Conservation (phyloP, 2,888 invertebrate genomes). For the Clepsis dumicolana region DNA sequence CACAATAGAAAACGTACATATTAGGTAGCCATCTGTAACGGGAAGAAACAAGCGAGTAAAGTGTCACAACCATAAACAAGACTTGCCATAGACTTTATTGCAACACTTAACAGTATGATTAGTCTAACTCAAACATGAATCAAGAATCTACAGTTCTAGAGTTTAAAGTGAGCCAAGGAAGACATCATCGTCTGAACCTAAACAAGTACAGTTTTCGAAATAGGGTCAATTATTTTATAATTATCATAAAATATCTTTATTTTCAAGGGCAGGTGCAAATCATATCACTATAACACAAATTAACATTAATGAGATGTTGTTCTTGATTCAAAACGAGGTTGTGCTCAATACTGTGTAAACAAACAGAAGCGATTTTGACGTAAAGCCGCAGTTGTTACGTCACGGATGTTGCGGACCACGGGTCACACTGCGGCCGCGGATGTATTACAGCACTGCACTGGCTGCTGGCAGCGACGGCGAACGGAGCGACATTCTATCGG, state of each 20-base stretch:
- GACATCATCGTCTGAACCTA: constrained; percentile 12
- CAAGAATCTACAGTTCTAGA: constrained; percentile 14
- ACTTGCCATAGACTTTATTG: too few species aligned
- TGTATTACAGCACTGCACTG: constrained; percentile 55
- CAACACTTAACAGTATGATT: too few species aligned
- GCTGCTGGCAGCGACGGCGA: constrained; percentile 55
- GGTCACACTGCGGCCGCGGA: constrained; percentile 55
- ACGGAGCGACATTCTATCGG: constrained; percentile 70
- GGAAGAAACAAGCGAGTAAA: too few species aligned
- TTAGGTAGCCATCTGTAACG: too few species aligned
- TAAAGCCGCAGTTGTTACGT: constrained; percentile 63
- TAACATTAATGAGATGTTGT: constrained; percentile 52
- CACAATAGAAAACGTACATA: too few species aligned
- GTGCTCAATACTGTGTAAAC: constrained; percentile 58
- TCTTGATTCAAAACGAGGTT: constrained; percentile 53
- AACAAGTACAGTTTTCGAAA: constrained; percentile 24
- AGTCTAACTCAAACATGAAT: constrained; percentile 20
- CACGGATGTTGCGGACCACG: constrained; percentile 60
- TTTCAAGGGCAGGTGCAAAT: constrained; percentile 38
- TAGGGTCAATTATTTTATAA: constrained; percentile 16
- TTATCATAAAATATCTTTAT: constrained; percentile 16
- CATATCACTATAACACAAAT: constrained; percentile 44
- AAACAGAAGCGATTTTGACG: constrained; percentile 55
- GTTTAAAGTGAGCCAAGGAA: constrained; percentile 34
- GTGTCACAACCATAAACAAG: too few species aligned